These are phyloP conservation scores for Engraulis encrasicolus DNA, from an alignment of 2,113 vertebrate species.

Conservation along the genomic window DNA sequence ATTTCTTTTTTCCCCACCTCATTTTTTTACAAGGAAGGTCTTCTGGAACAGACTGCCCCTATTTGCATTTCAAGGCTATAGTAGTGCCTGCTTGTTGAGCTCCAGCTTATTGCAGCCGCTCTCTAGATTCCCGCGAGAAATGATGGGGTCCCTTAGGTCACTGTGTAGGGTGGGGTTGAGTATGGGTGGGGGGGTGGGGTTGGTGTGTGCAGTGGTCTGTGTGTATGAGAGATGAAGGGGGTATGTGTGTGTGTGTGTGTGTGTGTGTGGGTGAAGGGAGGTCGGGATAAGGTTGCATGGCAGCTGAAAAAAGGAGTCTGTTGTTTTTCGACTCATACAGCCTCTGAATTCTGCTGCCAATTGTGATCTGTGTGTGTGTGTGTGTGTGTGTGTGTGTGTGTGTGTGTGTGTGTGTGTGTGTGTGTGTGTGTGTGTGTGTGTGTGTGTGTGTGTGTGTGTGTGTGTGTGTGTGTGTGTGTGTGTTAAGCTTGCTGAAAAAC, in stretches of 20 bases:
- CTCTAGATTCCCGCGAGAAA: constrained; percentile 51
- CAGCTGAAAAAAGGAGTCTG: constrained; percentile 32
- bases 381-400: too few relatives aligned
- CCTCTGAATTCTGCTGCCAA: constrained; percentile 43
- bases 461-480: too few relatives aligned
- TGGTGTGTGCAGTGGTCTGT: too few relatives aligned
- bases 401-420: too few relatives aligned
- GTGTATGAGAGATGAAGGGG: not conserved
- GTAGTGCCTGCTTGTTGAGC: constrained; percentile 43
- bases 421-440: too few relatives aligned
- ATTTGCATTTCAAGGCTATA: constrained; percentile 60
- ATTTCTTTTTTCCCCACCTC: constrained; percentile 55
- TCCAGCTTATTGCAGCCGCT: constrained; percentile 52
- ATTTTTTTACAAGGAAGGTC: constrained; percentile 48
- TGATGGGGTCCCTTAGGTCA: not conserved
- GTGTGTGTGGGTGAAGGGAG: not conserved
- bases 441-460: too few relatives aligned
- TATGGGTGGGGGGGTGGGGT: not conserved
- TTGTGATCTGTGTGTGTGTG: too few relatives aligned
- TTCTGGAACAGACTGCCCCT: constrained; percentile 42
- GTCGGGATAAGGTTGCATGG: constrained; percentile 9
- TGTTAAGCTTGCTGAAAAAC: not conserved
- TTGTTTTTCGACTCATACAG: constrained; percentile 46
- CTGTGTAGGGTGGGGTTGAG: constrained; percentile 14
- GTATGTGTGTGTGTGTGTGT: not conserved